Evolutionary conservation across 2,888 invertebrate genomes (phyloP).

Genomic region (Ischnus inquisitorius): DNA sequence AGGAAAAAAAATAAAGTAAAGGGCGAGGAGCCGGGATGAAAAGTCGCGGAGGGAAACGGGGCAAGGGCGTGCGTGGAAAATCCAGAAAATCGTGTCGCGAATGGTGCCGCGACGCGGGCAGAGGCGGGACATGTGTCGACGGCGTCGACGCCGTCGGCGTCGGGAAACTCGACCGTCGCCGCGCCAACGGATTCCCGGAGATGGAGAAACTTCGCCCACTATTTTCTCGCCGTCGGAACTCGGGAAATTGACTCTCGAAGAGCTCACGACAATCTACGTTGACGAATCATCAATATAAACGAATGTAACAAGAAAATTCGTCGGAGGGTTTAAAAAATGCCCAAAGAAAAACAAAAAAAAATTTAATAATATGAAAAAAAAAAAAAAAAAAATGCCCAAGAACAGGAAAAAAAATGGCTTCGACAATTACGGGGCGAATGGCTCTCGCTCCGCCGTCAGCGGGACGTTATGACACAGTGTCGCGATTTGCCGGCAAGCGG

Average conservation of each 20-base stretch:
- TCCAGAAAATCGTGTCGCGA: constrained; percentile 61
- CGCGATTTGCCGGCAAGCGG: constrained; percentile 30
- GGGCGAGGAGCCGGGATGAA: constrained; percentile 63
- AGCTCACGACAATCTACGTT: constrained; percentile 16
- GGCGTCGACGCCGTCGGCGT: constrained; percentile 55
- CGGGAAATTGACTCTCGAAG: constrained; percentile 29
- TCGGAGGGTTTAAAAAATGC: constrained; percentile 17
- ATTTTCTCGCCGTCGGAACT: constrained; percentile 21
- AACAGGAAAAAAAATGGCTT: background rate
- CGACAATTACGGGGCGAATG: constrained; percentile 45
- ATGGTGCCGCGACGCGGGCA: constrained; percentile 46
- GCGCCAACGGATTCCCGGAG: constrained; percentile 35
- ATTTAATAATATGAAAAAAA: too few relatives aligned
- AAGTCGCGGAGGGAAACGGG: constrained; percentile 42
- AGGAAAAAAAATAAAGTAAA: constrained; percentile 14
- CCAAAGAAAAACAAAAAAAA: background rate
- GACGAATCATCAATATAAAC: constrained; percentile 33
- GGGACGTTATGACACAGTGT: constrained; percentile 34
- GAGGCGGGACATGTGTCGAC: constrained; percentile 64
- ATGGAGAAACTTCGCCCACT: constrained; percentile 1
- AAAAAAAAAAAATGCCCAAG: background rate
- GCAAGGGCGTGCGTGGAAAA: constrained; percentile 63
- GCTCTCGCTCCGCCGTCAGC: constrained; percentile 9
- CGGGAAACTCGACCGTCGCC: constrained; percentile 16
- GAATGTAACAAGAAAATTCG: too few relatives aligned